Conservation (phyloP, 2,888 invertebrate genomes). For the Drosophila hawaiiensis region DNA sequence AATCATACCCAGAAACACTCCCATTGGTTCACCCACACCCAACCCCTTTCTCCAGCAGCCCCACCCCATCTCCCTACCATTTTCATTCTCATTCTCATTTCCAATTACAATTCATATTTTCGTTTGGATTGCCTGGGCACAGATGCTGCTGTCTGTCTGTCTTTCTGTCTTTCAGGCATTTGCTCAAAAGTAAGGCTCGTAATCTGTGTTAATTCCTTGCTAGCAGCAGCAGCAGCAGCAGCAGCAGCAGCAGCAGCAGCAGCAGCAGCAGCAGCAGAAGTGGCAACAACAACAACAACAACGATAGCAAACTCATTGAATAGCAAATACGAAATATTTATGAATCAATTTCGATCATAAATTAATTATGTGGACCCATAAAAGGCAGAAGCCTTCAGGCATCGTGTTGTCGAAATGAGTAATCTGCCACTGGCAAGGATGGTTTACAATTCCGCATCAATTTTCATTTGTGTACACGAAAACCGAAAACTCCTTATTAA, state of each 20-base stretch:
- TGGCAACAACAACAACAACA: background rate
- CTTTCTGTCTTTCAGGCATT: background rate
- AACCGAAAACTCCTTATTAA: background rate
- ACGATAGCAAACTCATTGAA: constrained; percentile 5
- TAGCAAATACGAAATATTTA: constrained; percentile 58
- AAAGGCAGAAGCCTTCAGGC: constrained; percentile 1
- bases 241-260: background rate
- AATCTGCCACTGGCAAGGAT: constrained; percentile 8
- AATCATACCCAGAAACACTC: background rate
- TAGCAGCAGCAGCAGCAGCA: background rate
- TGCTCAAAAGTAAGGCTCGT: constrained; percentile 10
- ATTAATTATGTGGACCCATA: constrained; percentile 45
- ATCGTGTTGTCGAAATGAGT: constrained; percentile 26
- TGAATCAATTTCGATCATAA: constrained; percentile 62
- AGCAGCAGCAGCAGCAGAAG: background rate
- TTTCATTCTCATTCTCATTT: background rate
- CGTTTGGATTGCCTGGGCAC: constrained; percentile 10
- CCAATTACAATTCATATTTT: constrained; percentile 22
- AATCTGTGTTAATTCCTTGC: constrained; percentile 14
- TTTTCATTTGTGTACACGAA: constrained; percentile 11
- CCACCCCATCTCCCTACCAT: background rate
- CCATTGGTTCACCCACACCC: background rate
- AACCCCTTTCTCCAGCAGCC: background rate
- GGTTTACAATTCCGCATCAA: constrained; percentile 6
- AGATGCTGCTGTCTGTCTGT: constrained; percentile 1